phyloP scores from a whole-genome alignment of 2,113 vertebrate genomes.

The Passer domesticus region DNA sequence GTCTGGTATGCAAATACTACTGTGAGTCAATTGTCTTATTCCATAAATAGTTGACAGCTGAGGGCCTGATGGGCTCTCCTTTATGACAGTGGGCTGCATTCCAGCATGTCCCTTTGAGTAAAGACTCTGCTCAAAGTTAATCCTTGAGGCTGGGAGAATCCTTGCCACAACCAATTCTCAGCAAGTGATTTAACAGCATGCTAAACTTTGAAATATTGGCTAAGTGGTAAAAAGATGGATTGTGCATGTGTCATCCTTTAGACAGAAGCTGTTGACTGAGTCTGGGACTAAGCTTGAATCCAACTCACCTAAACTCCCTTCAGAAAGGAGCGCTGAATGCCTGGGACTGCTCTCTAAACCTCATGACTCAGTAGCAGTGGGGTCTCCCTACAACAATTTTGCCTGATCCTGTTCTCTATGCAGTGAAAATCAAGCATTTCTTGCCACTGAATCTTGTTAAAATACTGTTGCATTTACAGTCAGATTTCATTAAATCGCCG shows the following conservation, averaged over 20 bases:
- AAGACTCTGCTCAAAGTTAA: not conserved
- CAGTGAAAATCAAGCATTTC: not conserved
- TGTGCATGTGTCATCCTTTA: not conserved
- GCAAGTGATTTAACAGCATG: not conserved
- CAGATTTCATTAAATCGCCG: not conserved
- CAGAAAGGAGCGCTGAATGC: not conserved
- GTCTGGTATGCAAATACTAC: not conserved
- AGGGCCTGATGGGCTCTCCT: not conserved
- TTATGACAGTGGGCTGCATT: not conserved
- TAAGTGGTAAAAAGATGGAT: not conserved
- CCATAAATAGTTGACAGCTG: not conserved
- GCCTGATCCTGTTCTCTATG: not conserved
- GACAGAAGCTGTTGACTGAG: not conserved
- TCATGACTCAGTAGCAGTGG: not conserved
- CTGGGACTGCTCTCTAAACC: not conserved
- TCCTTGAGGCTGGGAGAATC: not conserved
- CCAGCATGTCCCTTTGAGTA: not conserved
- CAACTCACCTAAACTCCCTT: not conserved
- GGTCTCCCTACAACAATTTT: not conserved
- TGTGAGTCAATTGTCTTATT: not conserved
- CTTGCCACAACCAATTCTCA: not conserved
- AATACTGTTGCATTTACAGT: accelerated
- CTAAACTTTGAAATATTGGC: not conserved
- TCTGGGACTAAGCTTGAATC: not conserved
- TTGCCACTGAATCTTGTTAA: not conserved